These are phyloP conservation scores for Enteromius afrohamiltoni DNA, from an alignment of 2,797 vertebrate genomes.

Conservation along the genomic window DNA sequence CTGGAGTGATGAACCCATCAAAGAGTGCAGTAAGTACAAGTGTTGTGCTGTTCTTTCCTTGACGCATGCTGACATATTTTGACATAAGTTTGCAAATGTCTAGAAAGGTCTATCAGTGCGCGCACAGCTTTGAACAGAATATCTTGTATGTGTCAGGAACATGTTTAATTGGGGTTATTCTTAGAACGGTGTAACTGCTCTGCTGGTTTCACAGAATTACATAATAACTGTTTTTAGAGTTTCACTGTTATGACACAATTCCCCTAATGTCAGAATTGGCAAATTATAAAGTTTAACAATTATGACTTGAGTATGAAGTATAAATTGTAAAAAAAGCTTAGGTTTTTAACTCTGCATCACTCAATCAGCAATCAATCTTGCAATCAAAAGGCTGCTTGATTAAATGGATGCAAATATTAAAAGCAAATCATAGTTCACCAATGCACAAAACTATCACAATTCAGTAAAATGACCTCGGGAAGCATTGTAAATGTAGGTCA, in stretches of 20 bases:
- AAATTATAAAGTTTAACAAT: neutral
- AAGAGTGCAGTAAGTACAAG: constrained; percentile 90
- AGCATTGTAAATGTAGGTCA: neutral
- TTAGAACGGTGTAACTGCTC: neutral
- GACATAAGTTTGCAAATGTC: neutral
- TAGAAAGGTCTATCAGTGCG: neutral
- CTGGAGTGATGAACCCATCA: constrained; percentile 96
- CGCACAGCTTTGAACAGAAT: neutral
- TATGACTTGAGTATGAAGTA: neutral
- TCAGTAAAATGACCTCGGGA: neutral
- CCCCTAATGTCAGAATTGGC: neutral
- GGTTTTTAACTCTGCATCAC: neutral
- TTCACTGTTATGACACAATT: neutral
- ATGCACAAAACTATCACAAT: neutral
- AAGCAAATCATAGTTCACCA: neutral
- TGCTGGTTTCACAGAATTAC: neutral
- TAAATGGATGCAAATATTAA: neutral
- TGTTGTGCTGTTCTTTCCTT: neutral
- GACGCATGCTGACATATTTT: neutral
- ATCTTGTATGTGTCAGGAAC: neutral
- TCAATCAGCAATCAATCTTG: neutral
- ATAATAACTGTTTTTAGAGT: neutral
- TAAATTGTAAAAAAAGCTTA: neutral
- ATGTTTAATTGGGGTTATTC: neutral
- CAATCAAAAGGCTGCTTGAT: neutral